These are phyloP conservation scores for Conistra vaccinii DNA, from an alignment of 2,888 invertebrate genomes.

Conservation along the genomic window DNA sequence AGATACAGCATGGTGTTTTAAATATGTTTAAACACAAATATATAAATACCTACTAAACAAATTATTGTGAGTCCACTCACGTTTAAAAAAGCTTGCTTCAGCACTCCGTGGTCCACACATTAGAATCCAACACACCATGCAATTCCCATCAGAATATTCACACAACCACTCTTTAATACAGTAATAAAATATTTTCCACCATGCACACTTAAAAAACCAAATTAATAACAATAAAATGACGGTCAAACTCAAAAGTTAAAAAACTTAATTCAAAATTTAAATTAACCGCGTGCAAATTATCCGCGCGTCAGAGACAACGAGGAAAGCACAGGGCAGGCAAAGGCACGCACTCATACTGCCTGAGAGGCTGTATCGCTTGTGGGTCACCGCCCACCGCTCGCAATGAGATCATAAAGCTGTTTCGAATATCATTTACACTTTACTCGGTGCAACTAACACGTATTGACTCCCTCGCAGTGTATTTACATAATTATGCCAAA, in stretches of 20 bases:
- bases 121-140: conserved; percentile 63
- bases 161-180: conserved; percentile 35
- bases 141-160: conserved; percentile 47
- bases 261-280: conserved; percentile 39
- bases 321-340: conserved; percentile 68
- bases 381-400: conserved; percentile 86
- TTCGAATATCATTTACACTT: conserved; percentile 85
- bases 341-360: conserved; percentile 80
- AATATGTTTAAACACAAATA: not conserved
- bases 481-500: conserved; percentile 66
- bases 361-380: conserved; percentile 75
- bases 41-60: not conserved
- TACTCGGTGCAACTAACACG: conserved; percentile 73
- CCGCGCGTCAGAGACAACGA: conserved; percentile 65
- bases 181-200: not conserved
- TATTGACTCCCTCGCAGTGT: conserved; percentile 73
- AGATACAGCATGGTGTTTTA: not conserved
- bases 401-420: conserved; percentile 88
- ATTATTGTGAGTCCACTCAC: conserved; percentile 66
- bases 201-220: not conserved
- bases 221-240: not conserved
- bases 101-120: conserved; percentile 74
- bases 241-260: conserved; percentile 3
- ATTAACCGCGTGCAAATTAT: conserved; percentile 59
- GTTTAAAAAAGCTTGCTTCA: conserved; percentile 69